Conservation (phyloP, 2,797 vertebrate genomes). For the Malurus splendens region DNA sequence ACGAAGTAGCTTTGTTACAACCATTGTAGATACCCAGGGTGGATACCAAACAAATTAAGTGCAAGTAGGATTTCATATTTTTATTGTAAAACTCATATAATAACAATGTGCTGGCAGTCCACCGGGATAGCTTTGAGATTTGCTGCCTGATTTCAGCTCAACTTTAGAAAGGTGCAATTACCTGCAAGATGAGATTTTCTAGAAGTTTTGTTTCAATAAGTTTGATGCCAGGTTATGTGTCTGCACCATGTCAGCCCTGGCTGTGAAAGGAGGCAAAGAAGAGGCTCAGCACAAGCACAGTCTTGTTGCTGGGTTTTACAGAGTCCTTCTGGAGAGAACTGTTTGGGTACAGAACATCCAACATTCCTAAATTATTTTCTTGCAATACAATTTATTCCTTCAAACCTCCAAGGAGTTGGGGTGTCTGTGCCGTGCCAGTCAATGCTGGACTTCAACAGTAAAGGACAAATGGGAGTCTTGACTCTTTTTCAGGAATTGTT, state of each 20-base stretch:
- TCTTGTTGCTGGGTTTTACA: rapidly evolving
- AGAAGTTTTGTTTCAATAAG: background rate
- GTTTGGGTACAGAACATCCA: rapidly evolving
- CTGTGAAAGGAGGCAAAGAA: background rate
- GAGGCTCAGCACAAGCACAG: background rate
- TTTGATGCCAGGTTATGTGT: background rate
- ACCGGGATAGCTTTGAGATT: rapidly evolving
- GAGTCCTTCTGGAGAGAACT: background rate
- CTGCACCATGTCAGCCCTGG: background rate
- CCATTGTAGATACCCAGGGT: background rate
- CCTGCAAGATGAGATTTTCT: background rate
- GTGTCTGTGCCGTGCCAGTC: background rate
- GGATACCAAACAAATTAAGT: background rate
- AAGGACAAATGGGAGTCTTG: background rate
- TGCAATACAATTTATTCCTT: rapidly evolving
- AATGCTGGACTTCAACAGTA: background rate
- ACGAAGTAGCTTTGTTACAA: background rate
- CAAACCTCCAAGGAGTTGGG: background rate
- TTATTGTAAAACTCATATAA: background rate
- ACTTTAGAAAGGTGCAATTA: background rate
- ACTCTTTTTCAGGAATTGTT: background rate
- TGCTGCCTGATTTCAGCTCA: background rate
- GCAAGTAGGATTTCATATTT: background rate
- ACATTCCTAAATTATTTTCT: background rate
- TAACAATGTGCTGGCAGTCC: background rate